Evolutionary conservation across 2,888 invertebrate genomes (phyloP), one percentile per base, ranked within the genome.

Genomic region (Helleia helle): DNA sequence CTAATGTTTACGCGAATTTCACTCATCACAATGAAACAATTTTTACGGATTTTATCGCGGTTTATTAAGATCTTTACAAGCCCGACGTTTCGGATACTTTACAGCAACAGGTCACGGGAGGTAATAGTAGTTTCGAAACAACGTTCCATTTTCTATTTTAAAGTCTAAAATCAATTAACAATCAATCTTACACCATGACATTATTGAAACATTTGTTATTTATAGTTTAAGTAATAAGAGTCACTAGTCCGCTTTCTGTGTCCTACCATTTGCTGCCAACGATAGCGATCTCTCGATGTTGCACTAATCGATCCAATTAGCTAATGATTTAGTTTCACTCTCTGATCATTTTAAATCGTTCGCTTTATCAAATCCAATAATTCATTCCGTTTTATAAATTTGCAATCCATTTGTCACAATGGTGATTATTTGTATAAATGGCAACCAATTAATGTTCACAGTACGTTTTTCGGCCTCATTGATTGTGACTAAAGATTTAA

Each of bases 281-380:
- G 34, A 34, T 34, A 41, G 51, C 61, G 69, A 70, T 71, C 71
- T 62, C 65, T 63, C 65, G 65, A 50, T 48, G 59, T 62, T 29
- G 58, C 54, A 64, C 63, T 65, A 75, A 71, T 70, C 61, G 62
- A 57, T 61, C 62, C 68, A 71, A 76, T 76, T 72, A 71, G 65
- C 62, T 57, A 56, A 52, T 58, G 58, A 68, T 65, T 68, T 52
- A 56, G 65, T 75, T 77, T 76, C 72, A 73, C 80, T 79, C 70
- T 75, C 59, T 47, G 63, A 64, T 70, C 12, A 31, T 31, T 17
- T 40, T 40, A 25, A 40, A 40, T 31, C 31, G 15, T 17, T 31
- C 25, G 31, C 26, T 26, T 7, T 8, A 34, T 15, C 31, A 12
- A 26, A 26, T 30, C 40, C 17, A 25, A 26, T 25, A 26, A 40